Base-by-base conservation (phyloP, 2,888 invertebrate genomes). In the Dicyrtomina minuta region DNA sequence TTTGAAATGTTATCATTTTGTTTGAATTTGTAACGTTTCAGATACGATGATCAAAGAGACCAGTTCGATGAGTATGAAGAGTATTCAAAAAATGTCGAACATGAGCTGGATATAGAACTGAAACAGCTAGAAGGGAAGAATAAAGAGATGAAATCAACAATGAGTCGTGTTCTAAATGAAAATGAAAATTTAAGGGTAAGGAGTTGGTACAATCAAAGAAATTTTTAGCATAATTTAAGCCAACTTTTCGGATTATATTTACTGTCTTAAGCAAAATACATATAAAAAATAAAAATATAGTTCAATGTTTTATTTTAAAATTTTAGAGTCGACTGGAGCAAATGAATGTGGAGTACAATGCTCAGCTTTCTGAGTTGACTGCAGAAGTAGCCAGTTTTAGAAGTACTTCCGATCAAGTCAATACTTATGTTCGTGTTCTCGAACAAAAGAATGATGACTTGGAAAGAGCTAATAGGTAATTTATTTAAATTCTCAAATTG, bases 371-470 rank as follows among this genome's bases (percentile, higher is more conserved):
- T 10, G 62, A 62, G 20, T 49, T 62, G 24, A 62, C 62, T n/a
- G 22, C 12, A 22, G 62, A 62, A 26, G 49, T 49, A 2, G 24
- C 62, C 6, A 24, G 49, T 46, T 62, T 62, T 4, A 24, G 62
- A 5, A 49, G 22, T 27, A 62, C 62, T n/a, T 62, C 84, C 76
- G 86, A 86, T 71, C 84, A 85, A 72, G 81, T 93, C 81, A 87
- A 88, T 70, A 88, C 88, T 78, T 94, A 95, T 81, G 88, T 97
- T 76, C 87, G 97, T 77, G 93, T 95, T 82, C 84, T 98, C 79
- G 97, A 98, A 83, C 97, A 97, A 83, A 92, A 92, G 81, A 98
- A 98, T 84, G 98, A 98, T 86, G 97, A 98, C 84, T 85, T 98
- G 79, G 97, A 98, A 86, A 86, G 96, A 82, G 91, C 93, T 41